Evolutionary conservation across 2,797 vertebrate species (phyloP).

Genomic region (Rhinella marina): DNA sequence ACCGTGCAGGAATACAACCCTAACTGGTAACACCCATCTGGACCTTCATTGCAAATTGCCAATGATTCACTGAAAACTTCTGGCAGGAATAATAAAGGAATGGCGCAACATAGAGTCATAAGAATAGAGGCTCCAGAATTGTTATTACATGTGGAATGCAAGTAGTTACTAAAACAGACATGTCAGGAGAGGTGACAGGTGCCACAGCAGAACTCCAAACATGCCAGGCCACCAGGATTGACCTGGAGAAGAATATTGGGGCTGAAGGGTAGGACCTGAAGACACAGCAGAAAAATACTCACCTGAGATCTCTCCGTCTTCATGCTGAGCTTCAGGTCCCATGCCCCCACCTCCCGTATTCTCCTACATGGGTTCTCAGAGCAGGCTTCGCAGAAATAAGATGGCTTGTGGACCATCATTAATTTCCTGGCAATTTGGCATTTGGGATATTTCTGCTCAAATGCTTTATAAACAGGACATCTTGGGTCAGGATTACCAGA

Average conservation of each 20-base stretch:
- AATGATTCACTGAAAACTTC: too few relatives aligned
- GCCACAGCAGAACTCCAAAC: background rate
- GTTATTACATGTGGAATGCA: too few relatives aligned
- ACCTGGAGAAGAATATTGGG: background rate
- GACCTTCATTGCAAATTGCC: too few relatives aligned
- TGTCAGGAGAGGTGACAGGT: too few relatives aligned
- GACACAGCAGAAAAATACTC: background rate
- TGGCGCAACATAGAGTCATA: too few relatives aligned
- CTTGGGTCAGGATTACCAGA: too few relatives aligned
- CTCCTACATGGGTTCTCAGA: background rate
- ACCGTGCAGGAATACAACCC: too few relatives aligned
- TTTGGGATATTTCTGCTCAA: background rate
- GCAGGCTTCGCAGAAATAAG: too few relatives aligned
- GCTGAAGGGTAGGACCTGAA: background rate
- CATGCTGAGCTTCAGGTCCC: background rate
- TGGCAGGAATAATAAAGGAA: too few relatives aligned
- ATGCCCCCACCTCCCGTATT: background rate
- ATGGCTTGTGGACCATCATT: background rate
- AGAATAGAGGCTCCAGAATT: too few relatives aligned
- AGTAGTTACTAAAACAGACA: too few relatives aligned
- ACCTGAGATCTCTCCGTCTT: background rate
- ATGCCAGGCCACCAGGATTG: background rate
- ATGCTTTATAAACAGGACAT: background rate
- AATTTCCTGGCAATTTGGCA: background rate
- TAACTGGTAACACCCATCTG: too few relatives aligned